Evolutionary conservation across 2,888 invertebrate genomes (phyloP).

Genomic region (Pristionchus japonicus): DNA sequence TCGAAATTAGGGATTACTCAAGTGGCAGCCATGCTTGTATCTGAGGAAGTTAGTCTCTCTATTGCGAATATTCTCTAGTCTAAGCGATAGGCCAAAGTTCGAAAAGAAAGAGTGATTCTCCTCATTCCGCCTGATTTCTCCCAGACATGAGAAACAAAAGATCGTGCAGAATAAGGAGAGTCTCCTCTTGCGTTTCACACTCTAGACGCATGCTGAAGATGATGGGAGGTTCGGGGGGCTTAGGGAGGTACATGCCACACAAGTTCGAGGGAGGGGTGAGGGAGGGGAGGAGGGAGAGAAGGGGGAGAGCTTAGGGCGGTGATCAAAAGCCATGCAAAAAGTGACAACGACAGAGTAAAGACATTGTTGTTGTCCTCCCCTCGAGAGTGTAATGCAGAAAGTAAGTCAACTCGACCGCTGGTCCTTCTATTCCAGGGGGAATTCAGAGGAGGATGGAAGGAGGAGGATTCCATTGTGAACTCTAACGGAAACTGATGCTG

Average conservation of each 20-base stretch:
- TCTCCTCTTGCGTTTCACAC: not conserved
- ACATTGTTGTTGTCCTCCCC: not conserved
- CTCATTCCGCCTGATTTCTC: no score
- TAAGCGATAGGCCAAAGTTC: no score
- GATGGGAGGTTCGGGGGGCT: constrained; percentile 2
- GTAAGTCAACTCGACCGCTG: not conserved
- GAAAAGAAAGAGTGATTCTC: no score
- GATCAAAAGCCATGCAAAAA: constrained; percentile 17
- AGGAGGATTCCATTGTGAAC: not conserved
- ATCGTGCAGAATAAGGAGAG: no score
- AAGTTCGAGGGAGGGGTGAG: not conserved
- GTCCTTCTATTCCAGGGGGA: not conserved
- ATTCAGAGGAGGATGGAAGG: not conserved
- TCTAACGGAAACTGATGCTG: not conserved
- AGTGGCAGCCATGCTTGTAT: no score
- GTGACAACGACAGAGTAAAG: not conserved
- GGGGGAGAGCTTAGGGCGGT: not conserved
- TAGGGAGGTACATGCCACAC: constrained; percentile 12
- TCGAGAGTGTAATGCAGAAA: not conserved
- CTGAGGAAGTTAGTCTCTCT: no score
- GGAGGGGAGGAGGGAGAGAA: not conserved
- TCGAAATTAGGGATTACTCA: not conserved
- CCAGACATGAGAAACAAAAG: no score
- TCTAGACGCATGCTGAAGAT: not conserved
- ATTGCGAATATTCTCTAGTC: no score